A percentile compares a stretch with the other conserved stretches of the same genome.
These are phyloP conservation scores for Macrophya alboannulata DNA, from an alignment of 2,888 invertebrate species.

Conservation along the genomic window DNA sequence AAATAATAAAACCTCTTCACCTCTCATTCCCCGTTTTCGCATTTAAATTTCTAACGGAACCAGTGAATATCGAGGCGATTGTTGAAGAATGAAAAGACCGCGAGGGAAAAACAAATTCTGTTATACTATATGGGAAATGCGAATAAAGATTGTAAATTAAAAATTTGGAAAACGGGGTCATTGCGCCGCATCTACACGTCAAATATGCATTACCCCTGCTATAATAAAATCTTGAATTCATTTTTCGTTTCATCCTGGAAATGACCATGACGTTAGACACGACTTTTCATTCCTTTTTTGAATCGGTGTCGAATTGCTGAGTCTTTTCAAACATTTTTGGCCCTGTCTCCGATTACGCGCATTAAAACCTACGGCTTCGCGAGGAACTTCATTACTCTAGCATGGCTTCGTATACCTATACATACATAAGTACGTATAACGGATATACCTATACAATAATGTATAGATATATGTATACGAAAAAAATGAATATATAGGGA, in stretches of 20 bases:
- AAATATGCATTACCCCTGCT: not conserved
- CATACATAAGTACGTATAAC: not conserved
- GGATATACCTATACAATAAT: not conserved
- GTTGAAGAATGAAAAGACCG: not conserved
- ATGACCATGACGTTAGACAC: not conserved
- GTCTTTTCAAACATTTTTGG: conserved; percentile 33
- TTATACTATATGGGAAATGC: not conserved
- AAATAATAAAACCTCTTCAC: conserved; percentile 31
- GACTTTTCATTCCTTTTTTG: conserved; percentile 2
- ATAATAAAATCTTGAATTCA: not conserved
- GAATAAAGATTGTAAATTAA: not conserved
- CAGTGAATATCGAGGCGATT: not conserved
- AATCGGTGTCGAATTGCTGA: conserved; percentile 33
- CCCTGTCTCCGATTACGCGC: conserved; percentile 44
- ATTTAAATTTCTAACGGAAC: not conserved
- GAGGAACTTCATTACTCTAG: conserved; percentile 31
- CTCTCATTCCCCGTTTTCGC: not conserved
- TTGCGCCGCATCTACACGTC: not conserved
- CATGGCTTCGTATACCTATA: conserved; percentile 31
- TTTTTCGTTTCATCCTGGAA: not conserved
- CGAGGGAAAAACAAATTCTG: not conserved
- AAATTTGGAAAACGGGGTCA: not conserved
- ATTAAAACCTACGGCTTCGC: conserved; percentile 44
- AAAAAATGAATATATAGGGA: not conserved
- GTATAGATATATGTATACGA: not conserved